Conservation (phyloP, 2,888 invertebrate species). For the Argyresthia albistria region DNA sequence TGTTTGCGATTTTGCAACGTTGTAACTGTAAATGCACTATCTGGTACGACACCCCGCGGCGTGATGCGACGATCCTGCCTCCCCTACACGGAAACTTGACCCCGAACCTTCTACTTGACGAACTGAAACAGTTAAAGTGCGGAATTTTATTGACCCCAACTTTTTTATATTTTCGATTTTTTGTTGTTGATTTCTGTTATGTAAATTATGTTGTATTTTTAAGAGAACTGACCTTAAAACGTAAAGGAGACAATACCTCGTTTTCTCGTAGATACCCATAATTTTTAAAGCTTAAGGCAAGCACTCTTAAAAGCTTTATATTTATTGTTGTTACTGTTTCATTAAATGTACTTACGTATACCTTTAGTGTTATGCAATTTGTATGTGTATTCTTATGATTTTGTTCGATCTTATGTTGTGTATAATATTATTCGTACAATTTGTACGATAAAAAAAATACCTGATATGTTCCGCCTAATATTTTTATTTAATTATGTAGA, state of each 20-base stretch:
- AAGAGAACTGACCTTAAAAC: no score
- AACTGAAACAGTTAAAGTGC: constrained; percentile 1
- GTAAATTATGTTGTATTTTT: constrained; percentile 11
- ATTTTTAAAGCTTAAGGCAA: no score
- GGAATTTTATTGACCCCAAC: constrained; percentile 4
- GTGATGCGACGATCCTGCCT: constrained; percentile 60
- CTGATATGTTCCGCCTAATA: constrained; percentile 8
- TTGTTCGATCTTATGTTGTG: background rate
- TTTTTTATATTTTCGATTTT: constrained; percentile 6
- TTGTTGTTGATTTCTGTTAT: constrained; percentile 3
- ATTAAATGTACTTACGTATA: no score
- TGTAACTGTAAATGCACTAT: constrained; percentile 99
- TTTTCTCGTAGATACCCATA: no score
- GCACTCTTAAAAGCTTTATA: no score
- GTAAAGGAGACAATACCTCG: no score
- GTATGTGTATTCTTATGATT: constrained; percentile 11
- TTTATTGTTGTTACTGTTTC: no score
- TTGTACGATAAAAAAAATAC: constrained; percentile 13
- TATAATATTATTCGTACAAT: background rate
- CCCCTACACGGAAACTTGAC: background rate
- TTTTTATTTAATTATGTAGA: background rate
- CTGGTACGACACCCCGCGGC: constrained; percentile 97
- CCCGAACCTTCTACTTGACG: background rate
- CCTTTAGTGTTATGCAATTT: background rate
- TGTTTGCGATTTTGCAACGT: constrained; percentile 64